Base-by-base conservation (phyloP, 2,797 vertebrate genomes). In the Clarias fuscus region DNA sequence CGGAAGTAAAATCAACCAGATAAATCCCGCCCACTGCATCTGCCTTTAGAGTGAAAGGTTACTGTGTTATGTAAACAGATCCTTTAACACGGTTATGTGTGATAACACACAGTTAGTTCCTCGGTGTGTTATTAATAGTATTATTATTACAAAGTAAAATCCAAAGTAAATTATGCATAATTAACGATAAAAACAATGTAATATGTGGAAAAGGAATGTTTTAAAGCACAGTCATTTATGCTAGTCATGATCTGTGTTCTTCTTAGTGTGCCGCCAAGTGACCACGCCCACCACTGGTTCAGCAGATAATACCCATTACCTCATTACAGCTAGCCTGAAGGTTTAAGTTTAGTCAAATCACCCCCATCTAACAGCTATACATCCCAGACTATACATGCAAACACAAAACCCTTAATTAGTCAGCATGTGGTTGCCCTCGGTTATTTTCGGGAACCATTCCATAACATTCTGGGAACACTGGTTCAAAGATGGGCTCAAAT, bases 31-130 rank as follows among this genome's bases (percentile, higher is more conserved):
- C 72, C n/a, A 86, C 64, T 6, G 10, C 0, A 53, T 7, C 62
- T 64, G 40, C 43, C 62, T 53, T 53, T 14, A 20, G 40, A 22
- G 40, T 68, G 33, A 13, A 82, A 82, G 79, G 64, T 82, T 82
- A 67, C 1, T 17, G n/a, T 1, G 8, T 82, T 65, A 30, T 17
- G 4, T 82, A 48, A 67, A 82, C 40, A 67, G 6, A 30, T 4
- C 27, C 10, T 24, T 37, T 37, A 33, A 24, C 30, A 11, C 2
- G 0, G 30, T 76, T 33, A 30, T 30, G 0, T 0, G 5, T 15
- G 1, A 56, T 2, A 5, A 14, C 7, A 15, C 53, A 11, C 1
- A 7, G 5, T 3, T 58, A 7, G 5, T 3, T 58, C 27, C 6
- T 77, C 7, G 11, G 30, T 37, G 27, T 24, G 37, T 37, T 37